A percentile compares a stretch with the other conserved stretches of the same genome.
Evolutionary conservation across 2,888 invertebrate species (phyloP).

Genomic region (Nyleta sp.): DNA sequence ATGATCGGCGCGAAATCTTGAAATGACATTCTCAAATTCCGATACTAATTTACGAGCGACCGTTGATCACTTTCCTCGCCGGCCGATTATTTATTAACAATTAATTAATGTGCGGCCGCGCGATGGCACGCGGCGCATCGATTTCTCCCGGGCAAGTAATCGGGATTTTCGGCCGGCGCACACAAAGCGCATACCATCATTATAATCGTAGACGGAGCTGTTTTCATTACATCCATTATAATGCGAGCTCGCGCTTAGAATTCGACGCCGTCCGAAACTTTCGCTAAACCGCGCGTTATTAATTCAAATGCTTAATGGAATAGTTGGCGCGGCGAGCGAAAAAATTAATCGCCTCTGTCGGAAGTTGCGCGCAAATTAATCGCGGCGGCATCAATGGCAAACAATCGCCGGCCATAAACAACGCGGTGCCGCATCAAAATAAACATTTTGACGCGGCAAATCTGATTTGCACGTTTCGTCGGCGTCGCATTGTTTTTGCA

Average conservation of each 20-base stretch:
- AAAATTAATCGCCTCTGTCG: constrained; percentile 10
- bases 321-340: background rate
- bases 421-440: constrained; percentile 24
- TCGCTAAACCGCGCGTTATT: constrained; percentile 31
- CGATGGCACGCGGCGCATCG: constrained; percentile 31
- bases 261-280: constrained; percentile 34
- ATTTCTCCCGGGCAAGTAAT: constrained; percentile 51
- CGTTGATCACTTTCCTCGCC: constrained; percentile 31
- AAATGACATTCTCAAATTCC: constrained; percentile 75
- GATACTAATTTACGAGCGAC: constrained; percentile 73
- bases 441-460: constrained; percentile 38
- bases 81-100: constrained; percentile 61
- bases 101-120: constrained; percentile 53
- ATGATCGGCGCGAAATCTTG: constrained; percentile 77
- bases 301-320: constrained; percentile 33
- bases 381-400: constrained; percentile 26
- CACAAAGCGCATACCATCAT: constrained; percentile 42
- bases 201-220: constrained; percentile 37
- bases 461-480: constrained; percentile 35
- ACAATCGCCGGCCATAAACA: constrained; percentile 35
- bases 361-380: constrained; percentile 34
- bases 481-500: constrained; percentile 26
- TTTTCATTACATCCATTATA: constrained; percentile 40
- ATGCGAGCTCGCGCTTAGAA: constrained; percentile 32
- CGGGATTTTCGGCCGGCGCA: constrained; percentile 32